Base-by-base conservation (phyloP, 1,140 invertebrate species). In the Reticulitermes speratus region DNA sequence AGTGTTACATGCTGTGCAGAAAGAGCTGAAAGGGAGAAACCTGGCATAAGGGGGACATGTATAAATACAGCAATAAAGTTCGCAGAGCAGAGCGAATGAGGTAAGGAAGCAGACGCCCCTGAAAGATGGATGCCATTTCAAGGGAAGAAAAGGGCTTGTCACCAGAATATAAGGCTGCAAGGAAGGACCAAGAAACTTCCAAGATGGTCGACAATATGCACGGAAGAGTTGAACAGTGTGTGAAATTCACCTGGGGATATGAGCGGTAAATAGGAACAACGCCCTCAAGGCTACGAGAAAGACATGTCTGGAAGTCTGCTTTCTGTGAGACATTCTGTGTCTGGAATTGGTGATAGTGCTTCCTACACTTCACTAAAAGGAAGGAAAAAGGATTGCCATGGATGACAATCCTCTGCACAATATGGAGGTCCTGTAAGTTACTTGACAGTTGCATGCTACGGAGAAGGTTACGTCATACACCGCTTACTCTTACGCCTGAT, bases 301-400 rank as follows among this genome's bases (percentile, higher is more conserved):
- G 52, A 8, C 2, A 8, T 9, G 25, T n/a, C 25, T n/a, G 0
- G 3, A 75, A 0, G 65, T 75, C 65, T 75, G 65, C 65, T 2
- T 30, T 30, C n/a, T 14, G 25, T 75, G n/a, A 75, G 65, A 75
- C 30, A 75, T 75, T 75, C 65, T 30, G n/a, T 75, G 65, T 75
- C 65, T 75, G 65, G 65, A 75, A 75, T 75, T 75, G 65, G 25
- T 75, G 65, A 75, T 75, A 75, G 59, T 65, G 19, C 59, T 30
- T 75, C 65, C 65, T 8, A 30, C 65, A 30, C 65, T 75, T 75
- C n/a, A 9, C 0, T 75, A 30, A 3, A 25, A 75, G 65, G 21
- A 75, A 30, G 7, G 25, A 30, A 25, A 75, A 9, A 25, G n/a
- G 65, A 30, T 75, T 25, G 3, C 3, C 25, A 12, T 11, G n/a